Evolutionary conservation across 2,113 vertebrate species (phyloP).

Genomic region (Epinephelus fuscoguttatus): DNA sequence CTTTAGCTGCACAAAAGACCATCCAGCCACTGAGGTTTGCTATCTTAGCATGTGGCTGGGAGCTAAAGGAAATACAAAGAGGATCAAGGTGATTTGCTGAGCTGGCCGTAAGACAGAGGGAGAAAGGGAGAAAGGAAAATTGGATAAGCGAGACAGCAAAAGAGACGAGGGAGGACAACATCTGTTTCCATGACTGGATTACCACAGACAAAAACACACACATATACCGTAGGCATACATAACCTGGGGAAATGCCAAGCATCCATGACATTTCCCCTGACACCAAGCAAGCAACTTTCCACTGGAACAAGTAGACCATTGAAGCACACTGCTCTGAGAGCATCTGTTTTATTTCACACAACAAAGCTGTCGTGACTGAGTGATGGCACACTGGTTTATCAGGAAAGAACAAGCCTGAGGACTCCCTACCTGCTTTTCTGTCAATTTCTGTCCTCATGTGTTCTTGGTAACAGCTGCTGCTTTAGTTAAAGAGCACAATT

Average conservation of each 20-base stretch:
- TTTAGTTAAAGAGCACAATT: background rate
- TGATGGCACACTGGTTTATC: background rate
- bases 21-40: conserved; percentile 20
- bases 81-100: conserved; percentile 6
- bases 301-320: conserved; percentile 43
- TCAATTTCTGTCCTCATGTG: no score
- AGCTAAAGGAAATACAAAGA: conserved; percentile 9
- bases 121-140: background rate
- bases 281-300: conserved; percentile 52
- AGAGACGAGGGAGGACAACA: conserved; percentile 19
- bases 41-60: background rate
- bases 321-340: background rate
- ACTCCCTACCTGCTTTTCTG: background rate
- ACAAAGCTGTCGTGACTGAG: background rate
- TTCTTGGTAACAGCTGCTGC: background rate
- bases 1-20: conserved; percentile 48
- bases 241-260: conserved; percentile 58
- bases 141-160: conserved; percentile 22
- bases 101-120: background rate
- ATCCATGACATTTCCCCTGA: conserved; percentile 60
- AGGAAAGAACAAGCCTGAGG: background rate
- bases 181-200: conserved; percentile 48
- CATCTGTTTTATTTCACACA: background rate
- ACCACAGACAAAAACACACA: conserved; percentile 8
- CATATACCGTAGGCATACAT: background rate